Base-by-base conservation (phyloP, 2,888 invertebrate genomes). In the Sisyra terminalis region DNA sequence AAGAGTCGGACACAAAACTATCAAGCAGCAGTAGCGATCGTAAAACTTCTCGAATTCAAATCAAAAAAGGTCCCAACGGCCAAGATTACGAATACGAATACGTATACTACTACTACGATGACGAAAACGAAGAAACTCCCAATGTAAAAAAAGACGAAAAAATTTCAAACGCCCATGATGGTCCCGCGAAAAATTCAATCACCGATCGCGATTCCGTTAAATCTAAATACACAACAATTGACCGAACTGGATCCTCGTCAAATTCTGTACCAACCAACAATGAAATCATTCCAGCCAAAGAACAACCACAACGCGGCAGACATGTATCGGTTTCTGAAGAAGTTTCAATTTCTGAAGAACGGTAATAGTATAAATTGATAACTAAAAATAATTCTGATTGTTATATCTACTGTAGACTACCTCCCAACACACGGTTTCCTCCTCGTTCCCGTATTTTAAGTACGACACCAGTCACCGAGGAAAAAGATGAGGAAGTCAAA, bases 41-140 rank as follows among this genome's bases (percentile, higher is more conserved):
- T 48, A 64, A 66, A 52, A 75, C 79, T 49, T 81, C 82, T 0
- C 67, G 80, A 46, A 79, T 83, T 50, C 78, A 87, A 67, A 78
- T 88, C 29, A 86, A 88, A 55, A 88, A 87, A 55, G 88, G 85
- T 10, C 85, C 86, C 2, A 87, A 88, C 54, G 88, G 88, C 2
- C 81, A 87, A 59, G 88, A 89, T 55, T 88, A 88, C 55, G 89
- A 89, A 59, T 89, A 88, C 55, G 89, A 89, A 57, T 89, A 89
- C 56, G 83, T 89, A 17, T 89, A 89, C 55, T 89, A 89, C 56
- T 89, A 89, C 53, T 84, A 85, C 52, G 86, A 88, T 52, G 87
- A 87, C 49, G 85, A 84, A 3, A 83, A 82, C 14, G 75, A 39
- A 69, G 67, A 46, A 60, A 61, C 9, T 54, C 54, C 48, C 60